phyloP scores from a whole-genome alignment of 2,888 invertebrate genomes.

The Tachina lurida region DNA sequence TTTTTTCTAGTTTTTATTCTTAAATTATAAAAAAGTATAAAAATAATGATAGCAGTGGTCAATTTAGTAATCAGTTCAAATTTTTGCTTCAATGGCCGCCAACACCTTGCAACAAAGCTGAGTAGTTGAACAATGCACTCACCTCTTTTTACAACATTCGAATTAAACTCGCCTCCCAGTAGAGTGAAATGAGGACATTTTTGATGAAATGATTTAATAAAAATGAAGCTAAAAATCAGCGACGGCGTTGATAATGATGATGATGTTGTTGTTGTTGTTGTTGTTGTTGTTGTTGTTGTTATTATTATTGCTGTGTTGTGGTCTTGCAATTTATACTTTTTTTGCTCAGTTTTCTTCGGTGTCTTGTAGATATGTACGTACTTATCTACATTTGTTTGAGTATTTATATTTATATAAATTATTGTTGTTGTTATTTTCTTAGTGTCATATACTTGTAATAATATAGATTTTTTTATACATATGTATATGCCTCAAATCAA shows the following conservation, averaged over 20 bases:
- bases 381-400: constrained; percentile 24
- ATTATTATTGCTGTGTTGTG: constrained; percentile 37
- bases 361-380: neutral
- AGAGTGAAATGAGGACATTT: constrained; percentile 57
- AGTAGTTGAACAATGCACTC: constrained; percentile 24
- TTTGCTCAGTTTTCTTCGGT: constrained; percentile 1
- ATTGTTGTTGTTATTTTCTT: constrained; percentile 13
- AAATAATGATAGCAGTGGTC: constrained; percentile 44
- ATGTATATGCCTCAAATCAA: constrained; percentile 66
- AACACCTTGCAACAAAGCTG: neutral
- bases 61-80: constrained; percentile 31
- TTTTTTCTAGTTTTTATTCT: constrained; percentile 53
- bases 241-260: constrained; percentile 29
- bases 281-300: constrained; percentile 15
- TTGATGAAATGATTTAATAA: constrained; percentile 58
- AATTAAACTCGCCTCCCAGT: constrained; percentile 30
- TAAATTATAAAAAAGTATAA: constrained; percentile 2
- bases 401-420: constrained; percentile 29
- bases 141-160: constrained; percentile 9
- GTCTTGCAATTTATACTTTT: constrained; percentile 61
- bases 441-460: constrained; percentile 71
- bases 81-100: neutral
- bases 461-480: constrained; percentile 65
- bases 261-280: constrained; percentile 17
- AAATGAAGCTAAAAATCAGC: constrained; percentile 54